Evolutionary conservation across 1,140 invertebrate genomes (phyloP), one percentile per base, ranked within the genome.

Genomic region (Pantala flavescens): DNA sequence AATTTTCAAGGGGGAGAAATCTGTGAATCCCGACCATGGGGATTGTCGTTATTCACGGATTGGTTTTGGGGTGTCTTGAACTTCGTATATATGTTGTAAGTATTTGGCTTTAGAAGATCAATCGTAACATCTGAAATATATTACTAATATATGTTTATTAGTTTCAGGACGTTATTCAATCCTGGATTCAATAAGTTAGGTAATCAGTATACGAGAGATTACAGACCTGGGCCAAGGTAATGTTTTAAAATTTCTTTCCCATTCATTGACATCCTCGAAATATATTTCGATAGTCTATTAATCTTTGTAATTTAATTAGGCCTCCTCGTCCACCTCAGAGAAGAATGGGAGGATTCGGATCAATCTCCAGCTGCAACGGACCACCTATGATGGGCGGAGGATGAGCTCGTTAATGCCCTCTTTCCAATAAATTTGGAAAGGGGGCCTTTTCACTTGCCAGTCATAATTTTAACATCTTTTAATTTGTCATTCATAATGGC

Each of bases 21-120:
- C 14, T 63, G 49, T 14, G 3, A 63, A 63, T 63, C 49, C n/a
- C 49, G n/a, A 3, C 16, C 3, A 63, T 63, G 49, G 49, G 49
- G 49, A 63, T 5, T 63, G 3, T 63, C 49, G 2, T 7, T 12
- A 16, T 19, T 63, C 5, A 63, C 49, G 16, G n/a, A 63, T 63
- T 63, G 49, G 49, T 63, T 63, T 63, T 63, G 49, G 49, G 49
- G 49, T 19, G 12, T 21, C 49, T 12, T 63, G 49, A 63, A 63
- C n/a, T 63, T 63, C 49, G 49, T 63, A 21, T 63, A 63, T 14
- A 63, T 63, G 49, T 63, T 63, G 49, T 63, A 63, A 63, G 49
- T 36, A 36, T 9, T 5, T 2, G 9, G 9, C 28, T 36, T 36
- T 36, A 7, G 14, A 63, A 14, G 14, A 3, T 63, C 12, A 3